These are phyloP conservation scores for Meiosimyza platycephala DNA, from an alignment of 2,888 invertebrate genomes.

Conservation along the genomic window DNA sequence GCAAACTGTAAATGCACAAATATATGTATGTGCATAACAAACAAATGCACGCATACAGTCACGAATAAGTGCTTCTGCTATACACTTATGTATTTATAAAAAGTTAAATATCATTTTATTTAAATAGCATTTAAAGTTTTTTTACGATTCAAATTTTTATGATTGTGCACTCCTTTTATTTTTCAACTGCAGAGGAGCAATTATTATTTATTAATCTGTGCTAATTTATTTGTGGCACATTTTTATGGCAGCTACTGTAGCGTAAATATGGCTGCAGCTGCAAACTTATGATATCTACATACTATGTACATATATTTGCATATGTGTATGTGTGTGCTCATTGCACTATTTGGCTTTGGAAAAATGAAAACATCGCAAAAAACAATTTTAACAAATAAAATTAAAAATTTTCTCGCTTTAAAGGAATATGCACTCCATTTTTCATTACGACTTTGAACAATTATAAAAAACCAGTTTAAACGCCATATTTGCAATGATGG, in stretches of 20 bases:
- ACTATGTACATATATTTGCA: too few relatives aligned
- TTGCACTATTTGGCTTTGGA: not conserved
- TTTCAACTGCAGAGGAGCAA: not conserved
- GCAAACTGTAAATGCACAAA: not conserved
- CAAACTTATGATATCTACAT: too few relatives aligned
- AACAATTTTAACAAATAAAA: too few relatives aligned
- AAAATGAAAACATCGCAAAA: too few relatives aligned
- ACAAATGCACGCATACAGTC: not conserved
- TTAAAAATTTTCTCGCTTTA: not conserved
- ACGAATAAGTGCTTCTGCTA: not conserved
- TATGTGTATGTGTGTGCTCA: too few relatives aligned
- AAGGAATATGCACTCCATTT: not conserved
- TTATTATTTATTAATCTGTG: slow-evolving; percentile 11
- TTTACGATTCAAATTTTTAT: too few relatives aligned
- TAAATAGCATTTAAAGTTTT: too few relatives aligned
- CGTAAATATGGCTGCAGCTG: not conserved
- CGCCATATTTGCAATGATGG: not conserved
- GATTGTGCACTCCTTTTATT: not conserved
- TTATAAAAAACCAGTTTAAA: not conserved
- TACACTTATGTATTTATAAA: not conserved
- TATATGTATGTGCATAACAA: not conserved
- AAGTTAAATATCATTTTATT: too few relatives aligned
- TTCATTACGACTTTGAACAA: not conserved
- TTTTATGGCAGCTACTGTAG: slow-evolving; percentile 9
- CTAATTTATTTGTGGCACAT: slow-evolving; percentile 9